phyloP scores from a whole-genome alignment of 2,797 vertebrate genomes.

The Phylloscopus collybita region DNA sequence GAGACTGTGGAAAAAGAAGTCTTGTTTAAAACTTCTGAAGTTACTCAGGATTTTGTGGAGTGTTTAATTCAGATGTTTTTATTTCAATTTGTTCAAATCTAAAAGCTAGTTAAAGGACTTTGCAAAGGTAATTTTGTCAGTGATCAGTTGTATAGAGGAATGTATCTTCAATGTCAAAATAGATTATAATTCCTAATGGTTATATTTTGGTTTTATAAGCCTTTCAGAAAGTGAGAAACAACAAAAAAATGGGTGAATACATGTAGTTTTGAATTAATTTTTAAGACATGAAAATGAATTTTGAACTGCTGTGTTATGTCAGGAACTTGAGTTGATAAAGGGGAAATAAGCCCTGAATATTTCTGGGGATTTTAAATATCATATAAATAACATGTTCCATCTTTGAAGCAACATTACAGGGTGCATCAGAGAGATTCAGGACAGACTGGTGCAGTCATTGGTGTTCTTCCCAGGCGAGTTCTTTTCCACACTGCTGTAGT shows the following conservation, averaged over 20 bases:
- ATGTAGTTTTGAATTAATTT: neutral
- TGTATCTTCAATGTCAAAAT: neutral
- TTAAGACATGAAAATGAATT: neutral
- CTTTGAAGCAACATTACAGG: neutral
- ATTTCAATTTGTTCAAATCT: neutral
- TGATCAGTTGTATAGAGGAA: neutral
- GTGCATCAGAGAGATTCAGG: neutral
- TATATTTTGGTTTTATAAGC: neutral
- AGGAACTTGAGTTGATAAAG: neutral
- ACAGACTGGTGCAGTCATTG: neutral
- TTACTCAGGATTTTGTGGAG: neutral
- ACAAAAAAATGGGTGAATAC: neutral
- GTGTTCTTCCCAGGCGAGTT: neutral
- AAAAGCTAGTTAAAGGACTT: neutral
- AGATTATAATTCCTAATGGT: neutral
- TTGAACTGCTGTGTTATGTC: neutral
- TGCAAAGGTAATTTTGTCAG: neutral
- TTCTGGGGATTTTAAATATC: neutral
- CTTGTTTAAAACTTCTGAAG: neutral
- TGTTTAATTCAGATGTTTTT: neutral
- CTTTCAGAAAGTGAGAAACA: neutral
- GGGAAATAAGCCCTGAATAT: neutral
- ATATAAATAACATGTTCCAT: neutral
- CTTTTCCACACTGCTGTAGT: neutral
- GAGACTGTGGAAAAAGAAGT: neutral